Evolutionary conservation across 2,797 vertebrate species (phyloP), one percentile per base, ranked within the genome.

Genomic region (Sebastes flavidus): DNA sequence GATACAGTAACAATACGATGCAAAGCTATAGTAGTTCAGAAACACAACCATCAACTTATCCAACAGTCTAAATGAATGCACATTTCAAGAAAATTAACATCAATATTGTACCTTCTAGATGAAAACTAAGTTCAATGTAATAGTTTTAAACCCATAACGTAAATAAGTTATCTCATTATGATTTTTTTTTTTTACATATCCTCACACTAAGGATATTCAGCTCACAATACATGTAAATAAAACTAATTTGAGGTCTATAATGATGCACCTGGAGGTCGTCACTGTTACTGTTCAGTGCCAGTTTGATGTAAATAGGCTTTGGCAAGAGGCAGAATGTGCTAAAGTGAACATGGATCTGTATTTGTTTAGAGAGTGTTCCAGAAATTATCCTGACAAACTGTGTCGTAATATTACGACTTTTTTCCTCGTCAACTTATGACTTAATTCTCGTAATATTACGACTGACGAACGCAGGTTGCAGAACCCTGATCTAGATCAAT

Each of bases 301-400:
- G 36, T 38, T 38, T 0, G 36, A 38, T 38, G 5, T 38, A 38
- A 38, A 38, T 38, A 2, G 0, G 36, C 36, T 38, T 38, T 38
- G 36, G 36, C 13, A 38, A 38, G 36, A 38, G 36, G 12, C 20
- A 18, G 32, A 75, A 54, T 56, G 7, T 55, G 55, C n/a, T 69
- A 12, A 7, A 46, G 36, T 38, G 36, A 38, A 14, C 13, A 14
- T 38, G 36, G 36, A 38, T 38, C 36, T 38, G 13, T 38, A 66
- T 78, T 76, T 74, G 36, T 55, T 75, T 20, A 34, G 77, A 8
- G 2, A 49, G 38, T 3, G 60, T 38, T 55, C 22, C 34, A 65
- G 20, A 80, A 55, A 29, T 25, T 0, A 42, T 68, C 66, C 36
- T 25, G 36, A 62, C 49, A 61, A 20, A 63, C 32, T 58, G 36